Conservation (phyloP, 2,113 vertebrate species). For the Daboia siamensis region DNA sequence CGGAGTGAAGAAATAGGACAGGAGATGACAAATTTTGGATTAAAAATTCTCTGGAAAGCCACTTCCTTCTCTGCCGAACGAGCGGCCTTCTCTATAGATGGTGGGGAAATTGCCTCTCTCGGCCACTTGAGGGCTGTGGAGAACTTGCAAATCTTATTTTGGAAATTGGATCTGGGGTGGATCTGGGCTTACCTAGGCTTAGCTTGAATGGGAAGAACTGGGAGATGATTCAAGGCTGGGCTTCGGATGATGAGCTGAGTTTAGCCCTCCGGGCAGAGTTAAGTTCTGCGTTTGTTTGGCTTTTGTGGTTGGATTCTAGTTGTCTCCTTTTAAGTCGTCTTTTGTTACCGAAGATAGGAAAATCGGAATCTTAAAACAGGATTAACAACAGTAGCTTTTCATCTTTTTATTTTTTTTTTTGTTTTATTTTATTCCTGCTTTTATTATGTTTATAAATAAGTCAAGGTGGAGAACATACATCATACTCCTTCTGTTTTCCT, state of each 20-base stretch:
- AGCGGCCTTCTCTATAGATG: too few relatives aligned
- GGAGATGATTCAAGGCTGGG: background rate
- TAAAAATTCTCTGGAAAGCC: too few relatives aligned
- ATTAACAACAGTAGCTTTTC: background rate
- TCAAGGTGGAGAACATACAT: background rate
- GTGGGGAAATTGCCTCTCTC: background rate
- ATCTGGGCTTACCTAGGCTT: background rate
- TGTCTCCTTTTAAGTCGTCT: background rate
- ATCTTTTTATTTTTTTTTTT: background rate
- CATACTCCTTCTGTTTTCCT: background rate
- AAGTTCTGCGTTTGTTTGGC: rapidly evolving
- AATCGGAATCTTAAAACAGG: background rate
- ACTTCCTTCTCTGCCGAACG: background rate
- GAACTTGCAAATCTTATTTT: background rate
- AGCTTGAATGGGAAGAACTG: background rate
- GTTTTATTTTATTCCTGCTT: background rate
- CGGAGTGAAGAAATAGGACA: background rate
- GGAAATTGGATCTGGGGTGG: rapidly evolving
- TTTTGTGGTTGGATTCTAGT: background rate
- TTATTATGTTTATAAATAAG: background rate
- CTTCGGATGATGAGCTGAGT: background rate
- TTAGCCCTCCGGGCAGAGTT: background rate
- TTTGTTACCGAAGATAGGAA: background rate
- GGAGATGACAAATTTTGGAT: background rate
- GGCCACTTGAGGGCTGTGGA: conserved; percentile 22